Percentiles rank a stretch among this genome's conserved stretches.
Conservation (phyloP, 2,888 invertebrate genomes). For the Asteroscopus sphinx region DNA sequence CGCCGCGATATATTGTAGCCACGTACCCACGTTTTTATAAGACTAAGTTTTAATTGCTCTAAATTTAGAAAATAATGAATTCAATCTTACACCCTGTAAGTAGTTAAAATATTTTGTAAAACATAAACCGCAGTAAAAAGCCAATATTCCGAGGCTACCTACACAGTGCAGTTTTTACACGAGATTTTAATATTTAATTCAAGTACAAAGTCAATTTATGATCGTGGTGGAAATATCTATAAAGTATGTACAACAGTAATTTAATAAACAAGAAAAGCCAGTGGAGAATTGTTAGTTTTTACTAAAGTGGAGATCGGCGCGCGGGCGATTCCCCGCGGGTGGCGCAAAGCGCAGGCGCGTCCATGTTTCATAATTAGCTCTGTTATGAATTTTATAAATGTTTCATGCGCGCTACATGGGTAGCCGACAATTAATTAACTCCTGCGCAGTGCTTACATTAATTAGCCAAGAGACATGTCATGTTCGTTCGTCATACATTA, state of each 20-base stretch:
- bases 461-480: slow-evolving; percentile 81
- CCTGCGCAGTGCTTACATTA: slow-evolving; percentile 85
- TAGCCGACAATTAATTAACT: slow-evolving; percentile 87
- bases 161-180: slow-evolving; percentile 42
- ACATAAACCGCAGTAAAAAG: slow-evolving; percentile 15
- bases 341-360: slow-evolving; percentile 77
- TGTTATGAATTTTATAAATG: slow-evolving; percentile 89
- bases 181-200: slow-evolving; percentile 54
- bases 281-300: slow-evolving; percentile 76
- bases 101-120: slow-evolving; percentile 14
- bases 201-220: slow-evolving; percentile 59
- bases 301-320: slow-evolving; percentile 64
- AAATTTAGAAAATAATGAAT: too few species aligned
- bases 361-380: slow-evolving; percentile 84
- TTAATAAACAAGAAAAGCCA: slow-evolving; percentile 72
- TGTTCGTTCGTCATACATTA: slow-evolving; percentile 81
- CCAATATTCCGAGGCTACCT: slow-evolving; percentile 19
- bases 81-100: neutral
- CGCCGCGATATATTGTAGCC: too few species aligned
- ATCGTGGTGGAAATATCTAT: slow-evolving; percentile 61
- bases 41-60: too few species aligned
- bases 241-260: slow-evolving; percentile 66
- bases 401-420: slow-evolving; percentile 83
- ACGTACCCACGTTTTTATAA: too few species aligned
- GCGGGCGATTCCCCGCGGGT: slow-evolving; percentile 79